Conservation (phyloP, 1,140 invertebrate genomes). For the Leptestheria dahalacensis region DNA sequence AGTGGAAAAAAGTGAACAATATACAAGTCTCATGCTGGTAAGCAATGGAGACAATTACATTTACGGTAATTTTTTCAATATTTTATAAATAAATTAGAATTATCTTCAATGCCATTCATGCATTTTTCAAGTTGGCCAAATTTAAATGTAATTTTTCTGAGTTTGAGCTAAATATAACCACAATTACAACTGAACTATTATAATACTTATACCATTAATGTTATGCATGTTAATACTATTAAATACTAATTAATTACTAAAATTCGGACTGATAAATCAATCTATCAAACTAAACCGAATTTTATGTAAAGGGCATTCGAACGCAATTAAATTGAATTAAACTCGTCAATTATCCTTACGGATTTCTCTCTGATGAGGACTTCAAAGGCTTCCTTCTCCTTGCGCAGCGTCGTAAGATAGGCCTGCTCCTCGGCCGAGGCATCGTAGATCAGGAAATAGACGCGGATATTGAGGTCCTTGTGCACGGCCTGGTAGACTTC, state of each 20-base stretch:
- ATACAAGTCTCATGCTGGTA: too few species aligned
- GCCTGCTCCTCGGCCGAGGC: constrained; percentile 90
- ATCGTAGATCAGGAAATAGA: constrained; percentile 80
- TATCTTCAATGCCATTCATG: too few species aligned
- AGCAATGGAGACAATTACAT: too few species aligned
- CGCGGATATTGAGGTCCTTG: constrained; percentile 40
- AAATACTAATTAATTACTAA: background rate
- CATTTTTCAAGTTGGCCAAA: too few species aligned
- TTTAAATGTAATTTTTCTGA: too few species aligned
- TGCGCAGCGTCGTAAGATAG: constrained; percentile 72
- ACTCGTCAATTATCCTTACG: constrained; percentile 35
- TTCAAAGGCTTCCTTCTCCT: constrained; percentile 91
- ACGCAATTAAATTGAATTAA: background rate
- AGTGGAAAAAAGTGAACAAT: too few species aligned
- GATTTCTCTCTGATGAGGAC: constrained; percentile 77
- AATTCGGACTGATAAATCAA: too few species aligned
- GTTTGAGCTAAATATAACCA: too few species aligned
- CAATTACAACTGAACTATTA: too few species aligned
- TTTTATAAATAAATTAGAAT: too few species aligned
- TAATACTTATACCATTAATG: too few species aligned
- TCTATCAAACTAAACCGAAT: background rate
- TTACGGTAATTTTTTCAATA: too few species aligned
- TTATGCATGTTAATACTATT: background rate
- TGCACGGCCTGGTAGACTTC: constrained; percentile 53
- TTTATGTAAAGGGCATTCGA: background rate